Percentiles rank a stretch among this genome's conserved stretches.
Conservation (phyloP, 2,797 vertebrate genomes). For the Tarsius wallacei region DNA sequence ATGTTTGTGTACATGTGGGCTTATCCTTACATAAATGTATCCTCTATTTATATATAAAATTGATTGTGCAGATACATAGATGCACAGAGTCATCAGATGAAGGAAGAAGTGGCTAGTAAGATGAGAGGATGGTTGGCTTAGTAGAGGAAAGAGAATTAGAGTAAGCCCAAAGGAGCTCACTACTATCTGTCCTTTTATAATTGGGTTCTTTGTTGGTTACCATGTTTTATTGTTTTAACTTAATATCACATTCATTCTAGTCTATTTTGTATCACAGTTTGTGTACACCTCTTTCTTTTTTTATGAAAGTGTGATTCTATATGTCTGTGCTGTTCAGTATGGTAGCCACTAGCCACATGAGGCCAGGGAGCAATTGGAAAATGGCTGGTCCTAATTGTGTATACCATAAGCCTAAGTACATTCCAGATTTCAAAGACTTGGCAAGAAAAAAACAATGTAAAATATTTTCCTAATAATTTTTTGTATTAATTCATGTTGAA, state of each 20-base stretch:
- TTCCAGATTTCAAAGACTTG: background rate
- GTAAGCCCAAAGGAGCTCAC: background rate
- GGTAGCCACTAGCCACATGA: background rate
- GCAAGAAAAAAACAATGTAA: background rate
- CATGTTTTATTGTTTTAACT: background rate
- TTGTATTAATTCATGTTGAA: background rate
- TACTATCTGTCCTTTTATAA: background rate
- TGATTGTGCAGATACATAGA: background rate
- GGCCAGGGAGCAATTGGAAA: background rate
- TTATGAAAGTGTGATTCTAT: background rate
- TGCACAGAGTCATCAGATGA: background rate
- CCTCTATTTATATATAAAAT: background rate
- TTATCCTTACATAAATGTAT: background rate
- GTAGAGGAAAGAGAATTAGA: background rate
- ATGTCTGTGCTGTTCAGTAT: background rate
- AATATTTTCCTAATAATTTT: constrained; percentile 5
- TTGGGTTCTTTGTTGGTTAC: background rate
- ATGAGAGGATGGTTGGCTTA: background rate
- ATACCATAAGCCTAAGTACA: background rate
- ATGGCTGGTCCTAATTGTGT: background rate
- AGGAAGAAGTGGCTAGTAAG: background rate
- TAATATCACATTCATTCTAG: background rate
- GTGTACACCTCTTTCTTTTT: background rate
- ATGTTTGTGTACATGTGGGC: background rate
- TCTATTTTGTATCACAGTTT: background rate